Percentiles rank a stretch among this genome's conserved stretches.
Conservation (phyloP, 2,888 invertebrate species). For the Cephonodes hylas region DNA sequence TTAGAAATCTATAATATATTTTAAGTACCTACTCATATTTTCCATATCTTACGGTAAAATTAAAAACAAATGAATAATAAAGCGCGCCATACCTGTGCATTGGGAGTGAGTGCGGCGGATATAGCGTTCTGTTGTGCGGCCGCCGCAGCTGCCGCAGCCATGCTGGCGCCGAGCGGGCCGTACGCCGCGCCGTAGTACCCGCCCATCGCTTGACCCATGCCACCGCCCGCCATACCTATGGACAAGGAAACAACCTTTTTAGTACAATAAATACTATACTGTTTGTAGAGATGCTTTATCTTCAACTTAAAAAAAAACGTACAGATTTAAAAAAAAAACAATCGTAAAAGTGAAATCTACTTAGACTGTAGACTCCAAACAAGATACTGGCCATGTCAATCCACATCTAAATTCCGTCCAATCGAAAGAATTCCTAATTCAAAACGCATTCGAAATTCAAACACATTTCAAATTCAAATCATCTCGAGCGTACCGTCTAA, state of each 20-base stretch:
- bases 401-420: background rate
- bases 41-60: too few relatives aligned
- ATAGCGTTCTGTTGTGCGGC: slow-evolving; percentile 86
- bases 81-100: slow-evolving; percentile 85
- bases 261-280: background rate
- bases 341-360: background rate
- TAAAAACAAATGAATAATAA: too few relatives aligned
- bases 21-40: too few relatives aligned
- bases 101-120: slow-evolving; percentile 85
- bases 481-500: slow-evolving; percentile 47
- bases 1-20: too few relatives aligned
- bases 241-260: slow-evolving; percentile 17
- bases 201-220: slow-evolving; percentile 87
- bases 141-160: slow-evolving; percentile 87
- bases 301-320: too few relatives aligned
- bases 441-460: slow-evolving; percentile 21
- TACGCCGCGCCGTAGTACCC: slow-evolving; percentile 88
- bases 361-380: background rate
- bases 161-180: slow-evolving; percentile 86
- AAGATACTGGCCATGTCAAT: background rate
- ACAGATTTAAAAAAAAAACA: too few relatives aligned
- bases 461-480: slow-evolving; percentile 45
- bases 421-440: background rate
- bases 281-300: too few relatives aligned
- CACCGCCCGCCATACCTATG: slow-evolving; percentile 84